Evolutionary conservation across 2,888 invertebrate species (phyloP), one percentile per base, ranked within the genome.

Genomic region (Deilephila porcellus): DNA sequence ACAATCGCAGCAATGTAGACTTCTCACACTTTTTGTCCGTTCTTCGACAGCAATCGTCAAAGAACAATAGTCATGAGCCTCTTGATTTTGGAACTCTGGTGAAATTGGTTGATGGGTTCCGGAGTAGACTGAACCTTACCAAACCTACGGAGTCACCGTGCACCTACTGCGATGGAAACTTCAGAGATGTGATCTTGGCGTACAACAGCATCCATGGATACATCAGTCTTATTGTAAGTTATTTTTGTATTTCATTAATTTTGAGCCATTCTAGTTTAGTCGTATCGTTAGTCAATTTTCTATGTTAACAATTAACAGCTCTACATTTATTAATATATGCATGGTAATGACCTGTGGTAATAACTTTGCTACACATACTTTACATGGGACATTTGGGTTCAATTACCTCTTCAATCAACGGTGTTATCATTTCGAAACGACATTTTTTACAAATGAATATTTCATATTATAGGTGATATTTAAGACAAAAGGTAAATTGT

Each of bases 141-240:
- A 91, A 90, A 74, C 76, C 87, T 0, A 76, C 80, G 1, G 93
- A 93, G 72, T 71, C 85, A 0, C 73, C 86, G 0, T 94, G 94
- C 74, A 90, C 92, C 76, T 96, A 96, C 86, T 97, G 97, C 80
- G 95, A 95, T 60, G 96, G 96, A 0, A 91, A 90, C 70, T 92
- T 96, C 73, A 93, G 95, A 63, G 95, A 96, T 70, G 87, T 97
- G 73, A 92, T 97, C 25, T 85, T 95, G 2, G 94, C 94, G 0
- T 98, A 98, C 88, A 96, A 96, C 77, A 92, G 96, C 71, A 95
- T 97, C 76, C 98, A 99, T 88, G 98, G 98, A 75, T 98, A 98
- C 88, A 95, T 97, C 77, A 97, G 98, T 72, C 94, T 98, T 19
- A 93, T 97, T 80, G 98, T 98, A 85, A 95, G 96, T 94, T 83